These are phyloP conservation scores for Xestia sexstrigata DNA, from an alignment of 2,888 invertebrate genomes.

Conservation along the genomic window DNA sequence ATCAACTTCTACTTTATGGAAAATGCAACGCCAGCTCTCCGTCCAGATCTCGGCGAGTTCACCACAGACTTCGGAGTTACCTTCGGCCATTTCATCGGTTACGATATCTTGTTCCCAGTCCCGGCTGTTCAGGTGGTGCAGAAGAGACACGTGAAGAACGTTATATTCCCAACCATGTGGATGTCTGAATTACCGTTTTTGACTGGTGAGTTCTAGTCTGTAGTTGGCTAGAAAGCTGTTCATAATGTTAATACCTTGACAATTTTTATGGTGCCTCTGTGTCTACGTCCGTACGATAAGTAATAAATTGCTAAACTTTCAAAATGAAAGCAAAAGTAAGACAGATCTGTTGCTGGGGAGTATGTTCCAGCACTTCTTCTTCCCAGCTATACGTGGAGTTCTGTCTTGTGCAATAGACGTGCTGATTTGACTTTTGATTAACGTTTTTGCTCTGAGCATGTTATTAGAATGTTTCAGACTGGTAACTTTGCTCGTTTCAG, in stretches of 20 bases:
- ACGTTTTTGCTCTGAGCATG: not conserved
- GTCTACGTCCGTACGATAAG: not conserved
- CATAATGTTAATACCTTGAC: not conserved
- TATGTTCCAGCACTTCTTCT: not conserved
- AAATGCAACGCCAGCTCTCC: slow-evolving; percentile 87
- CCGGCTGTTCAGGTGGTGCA: slow-evolving; percentile 91
- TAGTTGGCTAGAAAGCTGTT: not conserved
- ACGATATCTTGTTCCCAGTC: slow-evolving; percentile 94
- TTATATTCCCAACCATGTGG: slow-evolving; percentile 94
- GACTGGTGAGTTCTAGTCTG: slow-evolving; percentile 86
- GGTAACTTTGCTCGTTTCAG: slow-evolving; percentile 75
- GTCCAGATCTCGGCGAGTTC: slow-evolving; percentile 91
- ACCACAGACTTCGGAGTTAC: slow-evolving; percentile 94
- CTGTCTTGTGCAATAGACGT: too few species aligned
- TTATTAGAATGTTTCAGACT: not conserved
- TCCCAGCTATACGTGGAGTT: not conserved
- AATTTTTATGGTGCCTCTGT: not conserved
- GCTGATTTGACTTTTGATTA: too few species aligned
- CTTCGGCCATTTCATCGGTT: slow-evolving; percentile 96
- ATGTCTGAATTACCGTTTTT: slow-evolving; percentile 95
- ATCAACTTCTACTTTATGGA: slow-evolving; percentile 87
- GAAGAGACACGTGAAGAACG: slow-evolving; percentile 90
- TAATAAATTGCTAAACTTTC: not conserved
- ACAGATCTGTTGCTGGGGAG: not conserved
- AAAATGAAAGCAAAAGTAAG: not conserved